Conservation (phyloP, 2,113 vertebrate genomes). For the Sialia sialis region DNA sequence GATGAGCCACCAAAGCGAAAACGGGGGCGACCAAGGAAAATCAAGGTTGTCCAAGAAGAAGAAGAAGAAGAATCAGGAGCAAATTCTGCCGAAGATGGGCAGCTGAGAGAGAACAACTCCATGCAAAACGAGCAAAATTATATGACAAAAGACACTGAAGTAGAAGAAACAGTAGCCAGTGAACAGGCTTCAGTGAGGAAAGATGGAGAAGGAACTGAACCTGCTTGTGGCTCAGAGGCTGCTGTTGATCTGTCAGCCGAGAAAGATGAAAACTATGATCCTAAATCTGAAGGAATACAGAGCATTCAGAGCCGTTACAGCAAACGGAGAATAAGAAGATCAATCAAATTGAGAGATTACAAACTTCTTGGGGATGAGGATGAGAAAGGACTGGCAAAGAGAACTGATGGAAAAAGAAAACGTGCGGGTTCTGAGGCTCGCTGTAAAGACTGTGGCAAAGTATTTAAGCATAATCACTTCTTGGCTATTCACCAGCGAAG, state of each 20-base stretch:
- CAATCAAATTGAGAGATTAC: slow-evolving; percentile 86
- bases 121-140: slow-evolving; percentile 72
- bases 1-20: slow-evolving; percentile 77
- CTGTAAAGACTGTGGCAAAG: slow-evolving; percentile 91
- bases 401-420: slow-evolving; percentile 78
- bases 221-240: slow-evolving; percentile 25
- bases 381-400: slow-evolving; percentile 71
- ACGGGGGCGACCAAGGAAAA: slow-evolving; percentile 85
- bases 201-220: slow-evolving; percentile 26
- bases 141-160: background rate
- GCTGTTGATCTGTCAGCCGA: slow-evolving; percentile 29
- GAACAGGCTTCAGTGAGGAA: background rate
- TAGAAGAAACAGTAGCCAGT: background rate
- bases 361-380: slow-evolving; percentile 77
- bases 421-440: slow-evolving; percentile 77
- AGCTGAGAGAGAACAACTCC: slow-evolving; percentile 71
- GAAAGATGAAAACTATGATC: slow-evolving; percentile 76
- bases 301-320: slow-evolving; percentile 75
- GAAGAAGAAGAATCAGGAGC: slow-evolving; percentile 49
- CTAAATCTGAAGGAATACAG: slow-evolving; percentile 49
- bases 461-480: slow-evolving; percentile 92
- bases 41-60: slow-evolving; percentile 34
- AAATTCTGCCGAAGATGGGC: slow-evolving; percentile 51
- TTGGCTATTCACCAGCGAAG: slow-evolving; percentile 89
- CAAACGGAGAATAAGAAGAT: slow-evolving; percentile 83